Base-by-base conservation (phyloP, 2,888 invertebrate species). In the Drosophila meridiana region DNA sequence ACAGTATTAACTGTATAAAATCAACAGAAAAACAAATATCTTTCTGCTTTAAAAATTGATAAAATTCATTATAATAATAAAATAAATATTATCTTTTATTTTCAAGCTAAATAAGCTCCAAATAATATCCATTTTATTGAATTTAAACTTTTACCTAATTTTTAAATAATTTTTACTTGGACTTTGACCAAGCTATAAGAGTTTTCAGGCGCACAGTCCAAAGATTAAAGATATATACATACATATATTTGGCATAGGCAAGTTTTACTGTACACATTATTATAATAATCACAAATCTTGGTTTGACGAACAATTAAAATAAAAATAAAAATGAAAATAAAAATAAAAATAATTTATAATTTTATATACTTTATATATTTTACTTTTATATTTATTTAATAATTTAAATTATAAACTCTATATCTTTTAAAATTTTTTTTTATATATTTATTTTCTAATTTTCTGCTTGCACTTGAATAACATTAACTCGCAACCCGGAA, bases 401-500 rank as follows among this genome's bases (percentile, higher is more conserved):
- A 28, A 30, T 48, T 48, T n/a, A 13, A 0, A 3, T 13, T 6
- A 7, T 13, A n/a, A n/a, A 9, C 6, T 0, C 5, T 32, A 3
- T 9, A 20, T n/a, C 11, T 20, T 30, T 47, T 28, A 7, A 7
- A 32, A 32, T 32, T n/a, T 32, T 45, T 3, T 26, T 1, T 13
- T 52, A 0, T 52, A 3, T 52, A 34, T 26, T 36, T 8, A 53
- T 34, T 36, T 2, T 14, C 28, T 38, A 7, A 36, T 52, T 53
- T 11, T 50, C n/a, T 34, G 50, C 4, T 1, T 34, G 20, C 32
- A 50, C n/a, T 50, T 26, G 3, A 11, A 4, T 20, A n/a, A 8
- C 13, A 59, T 2, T 11, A 20, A n/a, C 5, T 2, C 9, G 9
- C n/a, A 28, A 20, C 32, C 4, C 42, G 68, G 69, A 68, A 69